Conservation (phyloP, 2,888 invertebrate species). For the Parochlus steinenii region DNA sequence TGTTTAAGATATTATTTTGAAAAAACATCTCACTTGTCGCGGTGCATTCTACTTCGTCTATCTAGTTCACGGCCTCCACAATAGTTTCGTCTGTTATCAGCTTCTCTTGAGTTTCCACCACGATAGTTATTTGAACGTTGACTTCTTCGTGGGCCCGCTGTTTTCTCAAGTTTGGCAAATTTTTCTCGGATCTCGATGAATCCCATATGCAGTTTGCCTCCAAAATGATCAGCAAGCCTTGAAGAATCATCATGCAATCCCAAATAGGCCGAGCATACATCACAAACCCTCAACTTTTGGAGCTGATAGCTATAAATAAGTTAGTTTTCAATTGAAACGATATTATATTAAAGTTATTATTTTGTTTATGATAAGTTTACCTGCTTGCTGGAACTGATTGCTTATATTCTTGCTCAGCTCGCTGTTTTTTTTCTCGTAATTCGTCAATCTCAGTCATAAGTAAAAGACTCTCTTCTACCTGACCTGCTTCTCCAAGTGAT, state of each 20-base stretch:
- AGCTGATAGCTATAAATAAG: conserved; percentile 89
- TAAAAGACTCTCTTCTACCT: conserved; percentile 86
- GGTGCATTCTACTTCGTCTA: conserved; percentile 39
- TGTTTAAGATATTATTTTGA: too few species aligned
- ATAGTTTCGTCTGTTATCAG: conserved; percentile 30
- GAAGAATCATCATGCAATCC: conserved; percentile 94
- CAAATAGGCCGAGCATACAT: conserved; percentile 85
- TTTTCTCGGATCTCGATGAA: conserved; percentile 90
- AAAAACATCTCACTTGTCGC: too few species aligned
- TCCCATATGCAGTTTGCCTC: conserved; percentile 87
- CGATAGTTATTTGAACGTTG: background rate
- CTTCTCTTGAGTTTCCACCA: conserved; percentile 5
- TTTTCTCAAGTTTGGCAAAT: conserved; percentile 33
- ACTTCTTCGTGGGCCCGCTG: background rate
- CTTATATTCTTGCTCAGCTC: conserved; percentile 80
- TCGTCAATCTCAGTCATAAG: conserved; percentile 89
- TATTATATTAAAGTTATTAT: too few species aligned
- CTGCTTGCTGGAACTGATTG: conserved; percentile 92
- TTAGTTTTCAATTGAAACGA: too few species aligned
- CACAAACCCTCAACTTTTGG: conserved; percentile 84
- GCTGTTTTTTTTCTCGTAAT: conserved; percentile 68
- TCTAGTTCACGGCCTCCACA: conserved; percentile 46
- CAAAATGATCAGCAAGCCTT: conserved; percentile 88
- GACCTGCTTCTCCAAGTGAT: conserved; percentile 73
- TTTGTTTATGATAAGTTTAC: too few species aligned